A percentile compares a stretch with the other conserved stretches of the same genome.
phyloP scores from a whole-genome alignment of 2,888 invertebrate species.

The Drosophila peninsularis region DNA sequence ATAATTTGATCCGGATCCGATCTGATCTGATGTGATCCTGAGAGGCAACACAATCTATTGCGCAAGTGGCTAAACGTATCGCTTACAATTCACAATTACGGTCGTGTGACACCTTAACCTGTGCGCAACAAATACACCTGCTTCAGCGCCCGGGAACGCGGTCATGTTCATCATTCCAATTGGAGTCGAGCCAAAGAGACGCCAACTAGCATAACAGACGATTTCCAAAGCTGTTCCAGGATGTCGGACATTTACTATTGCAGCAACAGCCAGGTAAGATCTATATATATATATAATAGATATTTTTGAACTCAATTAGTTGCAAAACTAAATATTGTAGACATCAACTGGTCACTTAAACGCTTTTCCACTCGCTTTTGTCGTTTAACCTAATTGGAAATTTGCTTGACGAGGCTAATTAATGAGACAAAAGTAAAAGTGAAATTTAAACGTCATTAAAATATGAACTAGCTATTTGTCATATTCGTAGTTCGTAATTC shows the following conservation, averaged over 20 bases:
- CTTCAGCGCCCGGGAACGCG: slow-evolving; percentile 43
- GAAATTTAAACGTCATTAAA: slow-evolving; percentile 15
- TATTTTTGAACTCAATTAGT: background rate
- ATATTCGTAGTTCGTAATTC: slow-evolving; percentile 14
- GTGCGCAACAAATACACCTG: slow-evolving; percentile 34
- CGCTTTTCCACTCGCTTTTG: slow-evolving; percentile 55
- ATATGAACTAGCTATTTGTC: slow-evolving; percentile 26
- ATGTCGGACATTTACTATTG: slow-evolving; percentile 79
- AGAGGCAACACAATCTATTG: slow-evolving; percentile 42
- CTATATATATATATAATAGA: background rate
- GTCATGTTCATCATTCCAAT: slow-evolving; percentile 54
- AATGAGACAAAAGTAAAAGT: slow-evolving; percentile 75
- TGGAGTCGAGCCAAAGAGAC: slow-evolving; percentile 17
- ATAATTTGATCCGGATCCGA: slow-evolving; percentile 51
- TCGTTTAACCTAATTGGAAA: slow-evolving; percentile 61
- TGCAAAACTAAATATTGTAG: background rate
- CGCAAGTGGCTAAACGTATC: slow-evolving; percentile 43
- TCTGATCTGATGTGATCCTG: slow-evolving; percentile 34
- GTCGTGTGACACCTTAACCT: slow-evolving; percentile 52
- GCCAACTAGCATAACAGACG: slow-evolving; percentile 5
- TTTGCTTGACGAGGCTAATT: slow-evolving; percentile 52
- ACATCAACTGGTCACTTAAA: slow-evolving; percentile 29
- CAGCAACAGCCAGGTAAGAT: slow-evolving; percentile 72
- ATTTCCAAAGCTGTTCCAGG: slow-evolving; percentile 48
- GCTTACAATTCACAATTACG: slow-evolving; percentile 25